Evolutionary conservation across 2,888 invertebrate genomes (phyloP), one percentile per base, ranked within the genome.

Genomic region (Drosophila paramelanica): DNA sequence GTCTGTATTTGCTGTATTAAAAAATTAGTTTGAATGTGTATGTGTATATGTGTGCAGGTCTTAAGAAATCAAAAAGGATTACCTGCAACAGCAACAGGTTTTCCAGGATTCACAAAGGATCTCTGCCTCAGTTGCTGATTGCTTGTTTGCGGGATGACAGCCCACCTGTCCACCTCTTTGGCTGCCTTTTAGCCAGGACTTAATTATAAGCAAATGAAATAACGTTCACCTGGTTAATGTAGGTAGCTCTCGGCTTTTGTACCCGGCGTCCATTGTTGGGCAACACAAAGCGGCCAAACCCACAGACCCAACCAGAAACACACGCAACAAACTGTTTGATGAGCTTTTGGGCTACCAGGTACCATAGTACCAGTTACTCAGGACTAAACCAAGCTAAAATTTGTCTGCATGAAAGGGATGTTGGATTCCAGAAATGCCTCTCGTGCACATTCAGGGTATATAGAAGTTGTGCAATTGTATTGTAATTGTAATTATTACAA

Each of bases 191-290:
- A 17, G 33, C 31, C 45, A 25, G 62, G 60, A 61, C 70, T 69
- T 68, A 86, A 88, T 88, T 83, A 83, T 80, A 83, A 88, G 60
- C 69, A 82, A 87, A 89, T 84, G 81, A 76, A 85, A 81, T 73
- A 84, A 83, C 84, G 79, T 69, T 69, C 73, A 72, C 58, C 76
- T 76, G 71, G 67, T 78, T 87, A 84, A 83, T 86, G 73, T 60
- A 62, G 38, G 61, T 43, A 56, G 42, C 64, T 41, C 49, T 55
- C 49, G 57, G 49, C 77, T 64, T 76, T 88, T 88, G 85, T 79
- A 53, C 41, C 52, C 59, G 36, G 52, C 39, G 10, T 36, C 45
- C 80, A 59, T 81, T 81, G 86, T 81, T 68, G 50, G 20, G 23
- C 51, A 42, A 10, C 49, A 61, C 75, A 83, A 81, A 69, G 69